These are phyloP conservation scores for Aphidius gifuensis DNA, from an alignment of 1,140 invertebrate genomes.

Conservation along the genomic window DNA sequence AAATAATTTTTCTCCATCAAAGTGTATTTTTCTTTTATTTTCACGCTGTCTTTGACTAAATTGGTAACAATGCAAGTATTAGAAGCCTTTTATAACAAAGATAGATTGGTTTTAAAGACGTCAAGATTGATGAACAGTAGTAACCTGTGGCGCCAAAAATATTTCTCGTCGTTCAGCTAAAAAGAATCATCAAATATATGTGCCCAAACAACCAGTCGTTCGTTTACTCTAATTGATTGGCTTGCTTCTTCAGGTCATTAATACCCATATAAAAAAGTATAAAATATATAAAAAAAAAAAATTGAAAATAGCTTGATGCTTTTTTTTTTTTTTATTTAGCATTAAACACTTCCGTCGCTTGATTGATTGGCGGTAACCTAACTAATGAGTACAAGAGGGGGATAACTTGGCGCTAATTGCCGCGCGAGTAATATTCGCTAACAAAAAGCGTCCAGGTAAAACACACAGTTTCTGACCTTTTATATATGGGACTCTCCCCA, in stretches of 20 bases:
- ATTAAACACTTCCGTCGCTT: constrained; percentile 17
- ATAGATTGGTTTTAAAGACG: not conserved
- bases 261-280: no score
- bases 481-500: constrained; percentile 29
- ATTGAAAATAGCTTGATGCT: no score
- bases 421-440: constrained; percentile 35
- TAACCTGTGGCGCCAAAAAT: no score
- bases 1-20: no score
- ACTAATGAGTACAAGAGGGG: constrained; percentile 36
- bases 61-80: not conserved
- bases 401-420: constrained; percentile 35
- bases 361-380: constrained; percentile 40
- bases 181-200: no score
- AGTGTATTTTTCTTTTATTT: no score
- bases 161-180: no score
- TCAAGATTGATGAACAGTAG: no score
- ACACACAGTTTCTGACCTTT: constrained; percentile 40
- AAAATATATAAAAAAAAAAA: no score
- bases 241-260: not conserved
- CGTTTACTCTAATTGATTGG: constrained; percentile 12
- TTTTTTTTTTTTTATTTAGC: not conserved
- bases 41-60: no score
- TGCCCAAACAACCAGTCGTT: not conserved
- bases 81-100: not conserved
- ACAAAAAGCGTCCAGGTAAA: constrained; percentile 38